Percentiles rank a stretch among this genome's conserved stretches.
These are phyloP conservation scores for Acronicta alni DNA, from an alignment of 2,888 invertebrate genomes.

Conservation along the genomic window DNA sequence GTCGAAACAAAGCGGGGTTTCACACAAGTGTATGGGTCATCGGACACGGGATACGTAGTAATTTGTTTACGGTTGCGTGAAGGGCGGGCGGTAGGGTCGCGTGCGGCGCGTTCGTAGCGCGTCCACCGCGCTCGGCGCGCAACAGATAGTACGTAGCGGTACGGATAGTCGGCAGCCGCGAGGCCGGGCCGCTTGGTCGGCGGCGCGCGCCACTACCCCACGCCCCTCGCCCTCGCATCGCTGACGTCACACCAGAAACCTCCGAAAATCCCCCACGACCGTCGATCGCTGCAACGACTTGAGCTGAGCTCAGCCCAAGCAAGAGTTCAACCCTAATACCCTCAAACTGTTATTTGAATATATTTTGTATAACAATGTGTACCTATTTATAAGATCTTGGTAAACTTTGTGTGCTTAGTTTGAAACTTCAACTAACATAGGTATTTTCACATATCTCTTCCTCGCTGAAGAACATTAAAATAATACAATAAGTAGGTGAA, in stretches of 20 bases:
- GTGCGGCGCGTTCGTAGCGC: slow-evolving; percentile 67
- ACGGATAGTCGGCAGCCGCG: slow-evolving; percentile 67
- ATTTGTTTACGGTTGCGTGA: slow-evolving; percentile 78
- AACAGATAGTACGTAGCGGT: slow-evolving; percentile 78
- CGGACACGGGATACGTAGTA: slow-evolving; percentile 64
- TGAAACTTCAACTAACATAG: too few relatives aligned
- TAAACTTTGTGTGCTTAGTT: too few relatives aligned
- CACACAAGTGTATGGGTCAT: slow-evolving; percentile 56
- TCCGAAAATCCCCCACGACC: slow-evolving; percentile 78
- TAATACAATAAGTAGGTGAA: too few relatives aligned
- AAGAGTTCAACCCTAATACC: slow-evolving; percentile 55
- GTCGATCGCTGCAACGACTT: slow-evolving; percentile 74
- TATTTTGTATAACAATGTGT: slow-evolving; percentile 34
- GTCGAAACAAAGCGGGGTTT: slow-evolving; percentile 44
- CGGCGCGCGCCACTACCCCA: slow-evolving; percentile 74
- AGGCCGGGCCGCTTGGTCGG: slow-evolving; percentile 46
- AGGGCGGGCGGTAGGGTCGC: slow-evolving; percentile 71
- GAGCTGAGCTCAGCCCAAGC: slow-evolving; percentile 58
- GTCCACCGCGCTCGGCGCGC: slow-evolving; percentile 84
- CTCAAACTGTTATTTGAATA: slow-evolving; percentile 46
- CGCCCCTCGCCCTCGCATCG: slow-evolving; percentile 55
- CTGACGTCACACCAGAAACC: slow-evolving; percentile 85
- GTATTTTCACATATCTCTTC: too few relatives aligned
- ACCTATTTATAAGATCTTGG: too few relatives aligned
- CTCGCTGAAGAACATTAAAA: too few relatives aligned